Conservation (phyloP, 1,140 invertebrate genomes). For the Berghia stephanieae region DNA sequence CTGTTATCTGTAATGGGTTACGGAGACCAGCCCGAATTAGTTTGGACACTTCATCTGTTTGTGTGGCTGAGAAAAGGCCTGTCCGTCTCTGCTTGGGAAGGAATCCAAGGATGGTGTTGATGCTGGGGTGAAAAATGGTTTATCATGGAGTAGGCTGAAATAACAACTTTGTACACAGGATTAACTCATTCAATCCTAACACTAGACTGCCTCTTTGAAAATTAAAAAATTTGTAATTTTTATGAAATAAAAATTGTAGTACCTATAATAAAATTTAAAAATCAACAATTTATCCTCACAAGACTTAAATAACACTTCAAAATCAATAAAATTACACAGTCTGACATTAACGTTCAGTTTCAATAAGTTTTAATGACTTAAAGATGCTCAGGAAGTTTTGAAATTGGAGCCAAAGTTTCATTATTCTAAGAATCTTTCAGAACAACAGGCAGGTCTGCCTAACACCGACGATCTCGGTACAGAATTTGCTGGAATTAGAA, state of each 20-base stretch:
- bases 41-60: conserved; percentile 93
- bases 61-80: conserved; percentile 97
- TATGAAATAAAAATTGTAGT: neutral
- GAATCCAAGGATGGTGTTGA: conserved; percentile 90
- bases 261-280: neutral
- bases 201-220: neutral
- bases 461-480: no score
- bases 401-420: no score
- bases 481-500: no score
- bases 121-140: conserved; percentile 62
- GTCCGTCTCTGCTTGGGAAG: conserved; percentile 93
- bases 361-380: no score
- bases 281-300: neutral
- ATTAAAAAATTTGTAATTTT: neutral
- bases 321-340: no score
- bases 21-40: conserved; percentile 91
- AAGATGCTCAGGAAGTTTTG: no score
- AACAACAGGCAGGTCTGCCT: no score
- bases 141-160: neutral
- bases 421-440: no score
- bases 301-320: no score
- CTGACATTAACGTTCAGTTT: no score
- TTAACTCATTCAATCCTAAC: no score
- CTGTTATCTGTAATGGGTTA: conserved; percentile 91
- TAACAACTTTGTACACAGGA: neutral